A percentile compares a stretch with the other conserved stretches of the same genome.
Evolutionary conservation across 2,113 vertebrate species (phyloP).

Genomic region (Haemorhous mexicanus): DNA sequence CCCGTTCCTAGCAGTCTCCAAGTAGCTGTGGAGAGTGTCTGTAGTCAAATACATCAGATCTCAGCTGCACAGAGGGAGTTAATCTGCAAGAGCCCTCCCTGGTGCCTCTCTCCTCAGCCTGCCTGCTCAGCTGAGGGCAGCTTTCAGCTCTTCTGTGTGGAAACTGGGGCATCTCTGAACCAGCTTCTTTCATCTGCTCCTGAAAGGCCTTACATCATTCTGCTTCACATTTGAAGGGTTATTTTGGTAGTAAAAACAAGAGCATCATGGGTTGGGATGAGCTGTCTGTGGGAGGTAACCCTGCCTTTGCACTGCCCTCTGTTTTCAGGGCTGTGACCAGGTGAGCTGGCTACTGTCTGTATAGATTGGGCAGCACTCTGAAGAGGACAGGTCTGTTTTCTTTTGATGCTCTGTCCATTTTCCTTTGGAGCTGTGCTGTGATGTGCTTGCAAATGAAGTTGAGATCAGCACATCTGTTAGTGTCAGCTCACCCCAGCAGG

Average conservation of each 20-base stretch:
- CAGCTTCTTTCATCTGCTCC: not conserved
- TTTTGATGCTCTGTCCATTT: not conserved
- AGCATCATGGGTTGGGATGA: not conserved
- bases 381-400: not conserved
- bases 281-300: not conserved
- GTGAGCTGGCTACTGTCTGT: not conserved
- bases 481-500: not conserved
- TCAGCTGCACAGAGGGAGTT: not conserved
- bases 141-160: not conserved
- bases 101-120: not conserved
- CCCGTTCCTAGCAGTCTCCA: accelerated
- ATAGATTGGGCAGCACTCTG: not conserved
- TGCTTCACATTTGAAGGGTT: not conserved
- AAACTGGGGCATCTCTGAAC: constrained; percentile 11
- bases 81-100: not conserved
- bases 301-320: not conserved
- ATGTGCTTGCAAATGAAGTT: not conserved
- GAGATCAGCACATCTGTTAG: not conserved
- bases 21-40: not conserved
- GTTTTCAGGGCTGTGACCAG: not conserved
- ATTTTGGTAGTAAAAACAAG: not conserved
- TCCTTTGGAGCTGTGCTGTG: not conserved
- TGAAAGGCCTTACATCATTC: not conserved
- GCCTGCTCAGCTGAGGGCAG: not conserved
- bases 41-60: not conserved